Evolutionary conservation across 2,113 vertebrate species (phyloP), one percentile per base, ranked within the genome.

Genomic region (Beaufortia kweichowensis): DNA sequence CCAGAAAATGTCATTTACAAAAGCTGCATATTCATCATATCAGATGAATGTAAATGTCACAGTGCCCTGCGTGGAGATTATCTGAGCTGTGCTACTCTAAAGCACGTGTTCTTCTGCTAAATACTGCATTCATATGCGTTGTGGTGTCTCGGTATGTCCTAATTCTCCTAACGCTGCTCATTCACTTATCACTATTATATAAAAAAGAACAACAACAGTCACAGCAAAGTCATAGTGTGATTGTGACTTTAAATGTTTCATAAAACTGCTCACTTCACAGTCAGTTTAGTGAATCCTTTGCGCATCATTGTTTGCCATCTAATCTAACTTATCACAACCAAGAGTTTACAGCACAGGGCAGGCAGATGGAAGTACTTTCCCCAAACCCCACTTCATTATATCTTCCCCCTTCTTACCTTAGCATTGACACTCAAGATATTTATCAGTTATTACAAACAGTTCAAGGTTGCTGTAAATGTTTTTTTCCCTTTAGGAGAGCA

Each of bases 381-480:
- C 56, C 66, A 55, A 78, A 81, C 66, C 46, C 60, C 21, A 66
- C 39, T 82, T 82, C 48, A 76, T 72, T 78, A 76, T 75, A 79
- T 79, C 60, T 21, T 79, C 80, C 76, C 60, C 39, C 48, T 68
- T 61, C 83, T 83, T 84, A 86, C 82, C 82, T 39, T 21, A 68
- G 50, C 63, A 10, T 55, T 78, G 86, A 89, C 89, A 84, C 80
- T 76, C 9, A 28, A 82, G 87, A 89, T 92, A 86, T 87, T 60
- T 81, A 90, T 90, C 88, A 63, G 31, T 56, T 57, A 76, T 80
- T n/a, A 50, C 77, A 84, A 78, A 78, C 79, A 76, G 81, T 85
- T 86, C 82, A 90, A 89, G 88, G 87, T 86, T 87, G 88, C 83
- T 84, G 88, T 76, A 85, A 90, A 82, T 85, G 85, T 61, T 84